These are phyloP conservation scores for Ciconia nigra DNA, from an alignment of 2,797 vertebrate species.

Conservation along the genomic window DNA sequence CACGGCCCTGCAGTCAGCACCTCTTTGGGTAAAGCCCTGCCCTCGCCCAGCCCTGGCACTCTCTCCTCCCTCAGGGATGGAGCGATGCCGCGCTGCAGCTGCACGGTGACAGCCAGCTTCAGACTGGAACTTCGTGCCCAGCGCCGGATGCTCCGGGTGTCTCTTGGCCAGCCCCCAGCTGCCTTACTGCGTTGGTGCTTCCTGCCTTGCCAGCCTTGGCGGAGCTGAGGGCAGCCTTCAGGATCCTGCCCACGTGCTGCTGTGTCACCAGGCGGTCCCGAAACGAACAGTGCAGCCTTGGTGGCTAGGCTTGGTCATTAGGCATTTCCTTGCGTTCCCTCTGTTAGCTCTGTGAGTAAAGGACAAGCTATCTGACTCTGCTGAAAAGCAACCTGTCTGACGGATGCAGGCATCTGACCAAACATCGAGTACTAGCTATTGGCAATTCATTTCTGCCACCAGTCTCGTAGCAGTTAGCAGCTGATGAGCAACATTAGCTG, in stretches of 20 bases:
- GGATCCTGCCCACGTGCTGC: neutral
- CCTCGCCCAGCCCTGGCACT: neutral
- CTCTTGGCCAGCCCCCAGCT: neutral
- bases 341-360: neutral
- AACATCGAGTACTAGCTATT: neutral
- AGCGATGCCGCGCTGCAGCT: accelerated
- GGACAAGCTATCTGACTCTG: neutral
- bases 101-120: accelerated
- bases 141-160: no score
- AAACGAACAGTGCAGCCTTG: neutral
- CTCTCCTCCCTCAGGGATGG: neutral
- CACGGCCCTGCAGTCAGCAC: neutral
- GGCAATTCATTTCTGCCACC: neutral
- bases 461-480: neutral
- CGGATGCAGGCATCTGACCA: neutral
- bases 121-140: accelerated
- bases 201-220: neutral
- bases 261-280: neutral
- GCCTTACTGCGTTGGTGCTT: accelerated
- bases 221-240: neutral
- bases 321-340: neutral
- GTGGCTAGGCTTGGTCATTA: neutral
- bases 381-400: neutral
- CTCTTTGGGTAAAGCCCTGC: neutral
- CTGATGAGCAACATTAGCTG: neutral